Conservation (phyloP, 2,888 invertebrate genomes). For the Cheilosia pagana region DNA sequence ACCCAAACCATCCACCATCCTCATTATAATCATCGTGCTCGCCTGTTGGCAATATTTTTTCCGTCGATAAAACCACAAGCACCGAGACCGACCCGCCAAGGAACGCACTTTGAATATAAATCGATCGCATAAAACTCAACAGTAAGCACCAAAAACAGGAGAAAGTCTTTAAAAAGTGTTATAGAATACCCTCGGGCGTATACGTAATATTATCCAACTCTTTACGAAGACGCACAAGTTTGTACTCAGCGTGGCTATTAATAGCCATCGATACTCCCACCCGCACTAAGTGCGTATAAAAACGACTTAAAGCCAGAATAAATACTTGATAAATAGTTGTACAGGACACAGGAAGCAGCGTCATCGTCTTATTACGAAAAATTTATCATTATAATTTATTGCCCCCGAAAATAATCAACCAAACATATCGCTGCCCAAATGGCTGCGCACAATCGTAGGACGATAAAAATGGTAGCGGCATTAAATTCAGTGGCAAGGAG, state of each 20-base stretch:
- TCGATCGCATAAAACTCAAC: conserved; percentile 22
- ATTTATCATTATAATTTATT: conserved; percentile 53
- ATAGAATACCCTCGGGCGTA: background rate
- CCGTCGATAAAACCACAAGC: background rate
- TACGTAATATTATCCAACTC: conserved; percentile 17
- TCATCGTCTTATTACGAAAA: conserved; percentile 26
- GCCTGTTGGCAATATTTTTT: background rate
- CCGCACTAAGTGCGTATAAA: background rate
- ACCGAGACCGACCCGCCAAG: background rate
- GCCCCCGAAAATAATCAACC: conserved; percentile 39
- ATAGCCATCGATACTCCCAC: conserved; percentile 12
- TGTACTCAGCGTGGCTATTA: conserved; percentile 10
- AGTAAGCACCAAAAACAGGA: background rate
- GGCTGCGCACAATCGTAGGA: conserved; percentile 28
- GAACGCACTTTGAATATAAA: conserved; percentile 40
- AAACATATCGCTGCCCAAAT: conserved; percentile 37
- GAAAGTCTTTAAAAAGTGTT: conserved; percentile 4
- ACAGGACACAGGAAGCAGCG: conserved; percentile 8
- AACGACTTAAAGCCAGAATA: background rate
- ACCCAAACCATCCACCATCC: background rate
- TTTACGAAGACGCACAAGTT: conserved; percentile 5
- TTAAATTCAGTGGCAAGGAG: background rate
- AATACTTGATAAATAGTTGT: background rate
- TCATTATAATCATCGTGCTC: background rate
- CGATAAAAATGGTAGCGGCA: conserved; percentile 47